phyloP scores from a whole-genome alignment of 2,113 vertebrate genomes.

The Pelecanoides urinatrix region DNA sequence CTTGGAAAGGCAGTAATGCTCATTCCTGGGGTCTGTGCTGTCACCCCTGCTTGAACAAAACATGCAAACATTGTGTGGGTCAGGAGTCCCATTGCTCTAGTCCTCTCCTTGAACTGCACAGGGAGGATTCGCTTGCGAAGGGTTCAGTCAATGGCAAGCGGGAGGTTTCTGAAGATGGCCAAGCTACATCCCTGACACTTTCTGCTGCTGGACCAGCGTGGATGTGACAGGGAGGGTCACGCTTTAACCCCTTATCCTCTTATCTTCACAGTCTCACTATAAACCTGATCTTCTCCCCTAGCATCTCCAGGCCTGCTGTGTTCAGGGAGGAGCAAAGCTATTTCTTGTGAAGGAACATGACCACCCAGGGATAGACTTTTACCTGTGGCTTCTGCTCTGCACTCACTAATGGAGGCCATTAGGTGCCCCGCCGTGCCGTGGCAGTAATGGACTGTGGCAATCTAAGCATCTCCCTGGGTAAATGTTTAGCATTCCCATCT shows the following conservation, averaged over 20 bases:
- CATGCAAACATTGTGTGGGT: background rate
- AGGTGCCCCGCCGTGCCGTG: background rate
- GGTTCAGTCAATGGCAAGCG: background rate
- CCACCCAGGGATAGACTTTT: background rate
- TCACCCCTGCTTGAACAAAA: background rate
- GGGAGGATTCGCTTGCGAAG: background rate
- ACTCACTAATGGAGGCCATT: background rate
- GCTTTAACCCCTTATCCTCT: background rate
- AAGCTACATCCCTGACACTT: background rate
- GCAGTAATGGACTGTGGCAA: background rate
- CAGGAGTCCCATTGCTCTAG: too few relatives aligned
- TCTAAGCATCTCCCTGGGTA: background rate
- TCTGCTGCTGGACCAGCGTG: background rate
- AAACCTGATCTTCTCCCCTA: background rate
- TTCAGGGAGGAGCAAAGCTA: background rate
- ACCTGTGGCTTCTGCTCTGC: background rate
- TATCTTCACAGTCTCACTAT: background rate
- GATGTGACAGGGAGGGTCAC: background rate
- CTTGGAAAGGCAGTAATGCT: background rate
- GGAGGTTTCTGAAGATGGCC: background rate
- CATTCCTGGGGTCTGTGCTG: background rate
- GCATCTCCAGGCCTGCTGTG: background rate
- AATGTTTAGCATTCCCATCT: slow-evolving; percentile 45
- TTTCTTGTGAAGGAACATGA: background rate
- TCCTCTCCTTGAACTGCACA: background rate